These are phyloP conservation scores for Pampus argenteus DNA, from an alignment of 2,797 vertebrate species.

Conservation along the genomic window DNA sequence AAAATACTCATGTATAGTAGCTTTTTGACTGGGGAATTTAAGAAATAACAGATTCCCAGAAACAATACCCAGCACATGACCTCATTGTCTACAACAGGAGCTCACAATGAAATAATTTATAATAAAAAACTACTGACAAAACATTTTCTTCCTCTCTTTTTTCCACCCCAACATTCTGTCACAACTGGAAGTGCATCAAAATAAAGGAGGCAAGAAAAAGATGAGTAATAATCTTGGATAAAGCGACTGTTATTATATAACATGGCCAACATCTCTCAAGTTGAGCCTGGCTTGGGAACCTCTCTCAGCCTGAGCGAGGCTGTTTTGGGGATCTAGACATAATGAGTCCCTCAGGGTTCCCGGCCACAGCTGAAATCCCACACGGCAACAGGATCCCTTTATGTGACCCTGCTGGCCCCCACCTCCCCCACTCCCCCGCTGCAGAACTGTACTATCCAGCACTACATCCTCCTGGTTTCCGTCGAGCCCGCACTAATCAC, in stretches of 20 bases:
- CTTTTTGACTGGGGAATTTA: neutral
- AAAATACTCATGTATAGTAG: neutral
- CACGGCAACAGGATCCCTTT: slow-evolving; percentile 52
- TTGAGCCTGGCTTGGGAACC: slow-evolving; percentile 34
- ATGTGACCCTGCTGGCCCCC: slow-evolving; percentile 27
- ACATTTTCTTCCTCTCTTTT: neutral
- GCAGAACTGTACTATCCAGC: neutral
- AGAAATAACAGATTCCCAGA: neutral
- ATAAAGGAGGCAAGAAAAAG: neutral
- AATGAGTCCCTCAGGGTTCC: slow-evolving; percentile 55
- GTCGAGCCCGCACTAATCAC: neutral
- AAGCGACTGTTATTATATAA: slow-evolving; percentile 25
- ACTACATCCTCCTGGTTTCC: neutral
- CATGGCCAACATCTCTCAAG: neutral
- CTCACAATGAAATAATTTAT: neutral
- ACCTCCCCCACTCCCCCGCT: no score
- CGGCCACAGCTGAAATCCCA: slow-evolving; percentile 56
- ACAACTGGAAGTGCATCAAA: neutral
- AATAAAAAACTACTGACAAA: neutral
- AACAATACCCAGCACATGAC: neutral
- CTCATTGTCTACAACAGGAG: neutral
- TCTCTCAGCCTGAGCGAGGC: slow-evolving; percentile 19
- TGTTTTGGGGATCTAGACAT: slow-evolving; percentile 43
- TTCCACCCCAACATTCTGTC: neutral
- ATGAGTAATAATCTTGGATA: neutral